These are phyloP conservation scores for Pristis pectinata DNA, from an alignment of 2,797 vertebrate genomes.

Conservation along the genomic window DNA sequence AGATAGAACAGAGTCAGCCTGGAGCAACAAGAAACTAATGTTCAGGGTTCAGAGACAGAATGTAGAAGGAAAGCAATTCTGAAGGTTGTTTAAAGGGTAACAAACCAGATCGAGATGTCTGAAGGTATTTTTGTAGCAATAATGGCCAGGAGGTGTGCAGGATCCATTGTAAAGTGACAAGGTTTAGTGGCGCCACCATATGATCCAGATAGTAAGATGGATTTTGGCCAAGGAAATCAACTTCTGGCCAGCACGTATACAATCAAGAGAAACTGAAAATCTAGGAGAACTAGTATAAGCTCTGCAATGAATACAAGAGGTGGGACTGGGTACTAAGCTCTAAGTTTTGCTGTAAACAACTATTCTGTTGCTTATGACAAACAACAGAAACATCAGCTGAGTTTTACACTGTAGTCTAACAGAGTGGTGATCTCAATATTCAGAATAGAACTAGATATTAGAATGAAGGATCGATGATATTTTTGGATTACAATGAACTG, in stretches of 20 bases:
- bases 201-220: background rate
- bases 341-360: background rate
- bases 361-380: background rate
- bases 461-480: background rate
- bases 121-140: background rate
- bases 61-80: background rate
- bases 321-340: background rate
- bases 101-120: background rate
- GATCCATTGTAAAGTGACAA: background rate
- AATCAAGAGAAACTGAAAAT: background rate
- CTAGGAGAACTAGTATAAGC: background rate
- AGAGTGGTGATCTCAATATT: background rate
- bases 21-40: background rate
- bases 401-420: background rate
- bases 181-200: background rate
- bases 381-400: background rate
- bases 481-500: background rate
- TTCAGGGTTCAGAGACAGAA: background rate
- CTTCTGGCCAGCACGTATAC: background rate
- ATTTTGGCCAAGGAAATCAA: background rate
- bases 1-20: background rate
- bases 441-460: background rate
- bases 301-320: background rate
- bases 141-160: background rate
- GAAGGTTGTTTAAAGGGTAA: background rate